Base-by-base conservation (phyloP, 1,140 invertebrate genomes). In the Xylocopa sonorina region DNA sequence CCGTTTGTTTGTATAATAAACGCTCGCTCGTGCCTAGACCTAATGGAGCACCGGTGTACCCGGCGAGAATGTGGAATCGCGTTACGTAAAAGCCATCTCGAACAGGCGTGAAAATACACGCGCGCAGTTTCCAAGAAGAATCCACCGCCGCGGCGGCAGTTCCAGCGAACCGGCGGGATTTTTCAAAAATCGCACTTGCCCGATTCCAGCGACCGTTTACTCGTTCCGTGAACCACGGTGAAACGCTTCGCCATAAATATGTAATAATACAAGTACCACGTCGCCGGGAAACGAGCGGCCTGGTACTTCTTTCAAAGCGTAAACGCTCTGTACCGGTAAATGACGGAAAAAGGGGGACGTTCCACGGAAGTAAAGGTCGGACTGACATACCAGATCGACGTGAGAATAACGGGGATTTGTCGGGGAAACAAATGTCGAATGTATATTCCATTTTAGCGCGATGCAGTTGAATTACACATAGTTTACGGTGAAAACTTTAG, bases 41-140 rank as follows among this genome's bases (percentile, higher is more conserved):
- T 62, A 80, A 67, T 63, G 66, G 51, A 55, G 78, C 72, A 53
- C 34, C 29, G 62, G 24, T 32, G 62, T 46, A 72, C 62, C 72
- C 53, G n/a, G 50, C 12, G 62, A 78, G 85, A 85, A 85, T 87
- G 78, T 76, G 58, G 77, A 80, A 80, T 80, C 72, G 67, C 48
- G 79, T 86, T 87, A 80, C 82, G 74, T 85, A 86, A 87, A 84
- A 60, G 69, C 64, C 38, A 58, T 43, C 66, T 67, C 62, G 48
- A 53, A 46, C 81, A 80, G 84, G 85, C 88, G 88, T 86, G 84
- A 89, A 89, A 89, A 89, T 83, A 84, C 84, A 79, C 71, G 74
- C 68, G 84, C 73, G 64, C 66, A n/a, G 24, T 71, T 84, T 84
- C 81, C 34, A 43, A 71, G 82, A 84, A 83, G 77, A 75, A 69